Base-by-base conservation (phyloP, 2,797 vertebrate genomes). In the Clarias laeviceps region DNA sequence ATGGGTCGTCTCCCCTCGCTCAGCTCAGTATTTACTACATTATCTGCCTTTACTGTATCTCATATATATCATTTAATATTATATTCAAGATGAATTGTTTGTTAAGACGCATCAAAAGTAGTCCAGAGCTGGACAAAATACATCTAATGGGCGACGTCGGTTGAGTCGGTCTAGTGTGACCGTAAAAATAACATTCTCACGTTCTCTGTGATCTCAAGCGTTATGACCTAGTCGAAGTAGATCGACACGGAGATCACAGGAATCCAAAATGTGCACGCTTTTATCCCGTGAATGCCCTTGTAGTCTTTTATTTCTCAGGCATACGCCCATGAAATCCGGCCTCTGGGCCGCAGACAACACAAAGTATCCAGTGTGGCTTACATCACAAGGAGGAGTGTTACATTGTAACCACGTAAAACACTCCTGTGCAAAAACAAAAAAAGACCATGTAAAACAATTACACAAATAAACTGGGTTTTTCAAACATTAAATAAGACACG, bases 321-420 rank as follows among this genome's bases (percentile, higher is more conserved):
- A 95, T 91, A 95, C 95, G 95, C 95, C 95, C 95, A 95, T 94
- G 93, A 94, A 94, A 95, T 92, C 89, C 91, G 95, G 92, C 93
- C 90, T 61, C 88, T 91, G 84, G 90, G 88, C 89, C 70, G 62
- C 62, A 83, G 34, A 84, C 82, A 85, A 85, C 82, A 83, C 57
- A 80, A 85, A 76, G 12, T 57, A 74, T 56, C 77, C 89, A 61
- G 37, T 72, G 56, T 40, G 45, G 45, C 45, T 50, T 50, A 54
- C 89, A 86, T 88, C 56, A 74, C 57, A 9, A 9, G 15, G 22
- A 32, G 45, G 32, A 24, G 85, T 77, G 73, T 3, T 29, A 15
- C 18, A 45, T 0, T 59, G 32, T 11, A 37, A 72, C 3, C 68
- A 7, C 8, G 24, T 61, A 2, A 45, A 64, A 27, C 32, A 73